Base-by-base conservation (phyloP, 2,113 vertebrate genomes). In the Anhinga rufa region DNA sequence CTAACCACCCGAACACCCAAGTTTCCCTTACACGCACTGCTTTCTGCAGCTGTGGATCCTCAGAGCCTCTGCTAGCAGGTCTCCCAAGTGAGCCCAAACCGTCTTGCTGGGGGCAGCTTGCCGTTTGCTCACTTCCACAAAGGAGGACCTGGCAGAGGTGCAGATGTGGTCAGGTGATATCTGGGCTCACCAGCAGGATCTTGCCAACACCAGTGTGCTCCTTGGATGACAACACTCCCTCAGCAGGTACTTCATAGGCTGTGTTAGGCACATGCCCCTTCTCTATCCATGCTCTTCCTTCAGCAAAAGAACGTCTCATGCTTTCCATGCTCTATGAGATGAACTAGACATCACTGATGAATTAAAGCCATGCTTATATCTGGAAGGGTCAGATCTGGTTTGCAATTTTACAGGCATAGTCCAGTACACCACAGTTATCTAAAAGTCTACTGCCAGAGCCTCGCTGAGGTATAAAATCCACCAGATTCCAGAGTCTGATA, bases 151-250 rank as follows among this genome's bases (percentile, higher is more conserved):
- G 19, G 32, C 11, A 54, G 40, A 76, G 14, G 7, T 9, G 12
- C 2, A 1, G 14, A 44, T 40, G 7, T 17, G 14, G 20, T 20
- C 52, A 66, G 19, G 15, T 18, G 21, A 4, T 58, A 5, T 42
- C 20, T 71, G 18, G 2, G 1, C 31, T 62, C 10, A 21, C 3
- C 12, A 5, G 16, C 31, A 31, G 34, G 21, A 34, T 36, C 7
- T 54, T 62, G 26, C n/a, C 55, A 82, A 32, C 28, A 76, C 4
- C 20, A 40, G 0, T 20, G 26, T 52, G 12, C 22, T 90, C 28
- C 60, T n/a, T 51, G n/a, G 14, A 74, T 10, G 9, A 44, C 28
- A 0, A 0, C 21, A 34, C 5, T 24, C 16, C 10, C 10, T 22
- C 31, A 42, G 17, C 24, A 38, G 17, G 3, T 51, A 28, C 48